Conservation (phyloP, 2,113 vertebrate genomes). For the Melanocharis versteri region DNA sequence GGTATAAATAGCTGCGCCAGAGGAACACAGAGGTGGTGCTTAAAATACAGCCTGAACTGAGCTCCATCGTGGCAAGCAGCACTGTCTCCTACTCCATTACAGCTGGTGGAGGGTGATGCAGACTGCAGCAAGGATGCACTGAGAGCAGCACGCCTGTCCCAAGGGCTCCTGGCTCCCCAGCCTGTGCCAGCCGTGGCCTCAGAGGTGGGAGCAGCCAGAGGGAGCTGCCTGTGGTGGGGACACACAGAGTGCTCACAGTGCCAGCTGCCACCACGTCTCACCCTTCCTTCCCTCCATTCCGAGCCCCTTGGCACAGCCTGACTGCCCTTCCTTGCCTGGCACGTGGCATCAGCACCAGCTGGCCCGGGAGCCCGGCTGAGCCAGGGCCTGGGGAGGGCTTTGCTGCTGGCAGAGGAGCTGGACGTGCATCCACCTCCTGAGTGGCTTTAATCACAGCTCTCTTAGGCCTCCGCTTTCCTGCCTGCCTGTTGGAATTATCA, state of each 20-base stretch:
- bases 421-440: background rate
- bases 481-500: background rate
- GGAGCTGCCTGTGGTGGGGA: background rate
- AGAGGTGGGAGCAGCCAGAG: background rate
- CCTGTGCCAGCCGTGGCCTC: background rate
- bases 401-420: accelerated
- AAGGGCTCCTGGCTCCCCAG: background rate
- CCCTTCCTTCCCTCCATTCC: background rate
- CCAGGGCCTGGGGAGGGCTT: background rate
- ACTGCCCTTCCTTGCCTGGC: background rate
- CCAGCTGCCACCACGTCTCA: background rate
- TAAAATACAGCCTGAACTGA: background rate
- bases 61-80: background rate
- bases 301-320: accelerated
- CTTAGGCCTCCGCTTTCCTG: background rate
- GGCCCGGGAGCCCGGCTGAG: background rate
- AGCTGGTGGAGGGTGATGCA: background rate
- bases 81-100: background rate
- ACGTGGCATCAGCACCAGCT: background rate
- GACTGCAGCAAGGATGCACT: background rate
- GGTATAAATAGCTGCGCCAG: background rate
- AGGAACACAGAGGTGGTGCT: background rate
- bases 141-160: background rate
- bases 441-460: background rate
- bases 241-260: background rate